Conservation (phyloP, 1,140 invertebrate genomes). For the Drosophila gunungcola region DNA sequence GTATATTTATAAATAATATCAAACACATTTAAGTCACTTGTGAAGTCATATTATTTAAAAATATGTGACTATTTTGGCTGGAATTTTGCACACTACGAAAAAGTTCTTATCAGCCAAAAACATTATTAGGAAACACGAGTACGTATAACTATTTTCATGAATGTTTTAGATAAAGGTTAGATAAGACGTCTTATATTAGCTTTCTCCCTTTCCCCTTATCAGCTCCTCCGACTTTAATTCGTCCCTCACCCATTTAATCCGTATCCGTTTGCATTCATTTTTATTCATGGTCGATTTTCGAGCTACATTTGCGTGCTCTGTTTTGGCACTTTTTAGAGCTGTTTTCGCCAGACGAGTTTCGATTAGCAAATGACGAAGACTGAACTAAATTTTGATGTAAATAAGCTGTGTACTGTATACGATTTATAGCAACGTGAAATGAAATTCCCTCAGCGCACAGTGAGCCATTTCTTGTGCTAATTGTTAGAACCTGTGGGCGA, state of each 20-base stretch:
- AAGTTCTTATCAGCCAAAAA: constrained; percentile 9
- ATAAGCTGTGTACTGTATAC: constrained; percentile 21
- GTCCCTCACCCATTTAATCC: constrained; percentile 35
- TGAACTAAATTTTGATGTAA: constrained; percentile 38
- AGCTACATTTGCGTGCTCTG: constrained; percentile 34
- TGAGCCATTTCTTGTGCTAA: constrained; percentile 67
- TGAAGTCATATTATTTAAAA: constrained; percentile 7
- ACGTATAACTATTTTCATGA: not conserved
- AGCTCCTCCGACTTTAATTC: not conserved
- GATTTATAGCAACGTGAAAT: constrained; percentile 4
- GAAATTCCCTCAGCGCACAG: constrained; percentile 2
- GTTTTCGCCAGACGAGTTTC: constrained; percentile 42
- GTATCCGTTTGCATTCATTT: constrained; percentile 21
- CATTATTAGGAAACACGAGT: not conserved
- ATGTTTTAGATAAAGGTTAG: constrained; percentile 21
- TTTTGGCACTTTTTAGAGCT: constrained; percentile 26
- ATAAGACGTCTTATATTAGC: not conserved
- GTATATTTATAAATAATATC: not conserved
- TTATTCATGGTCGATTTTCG: constrained; percentile 14
- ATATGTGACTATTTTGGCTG: not conserved
- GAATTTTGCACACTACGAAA: not conserved
- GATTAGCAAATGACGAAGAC: constrained; percentile 34
- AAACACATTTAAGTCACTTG: not conserved
- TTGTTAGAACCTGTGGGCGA: constrained; percentile 61
- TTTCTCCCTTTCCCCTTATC: constrained; percentile 6